Evolutionary conservation across 1,140 invertebrate species (phyloP), one percentile per base, ranked within the genome.

Genomic region (Panagrolaimus sp.): DNA sequence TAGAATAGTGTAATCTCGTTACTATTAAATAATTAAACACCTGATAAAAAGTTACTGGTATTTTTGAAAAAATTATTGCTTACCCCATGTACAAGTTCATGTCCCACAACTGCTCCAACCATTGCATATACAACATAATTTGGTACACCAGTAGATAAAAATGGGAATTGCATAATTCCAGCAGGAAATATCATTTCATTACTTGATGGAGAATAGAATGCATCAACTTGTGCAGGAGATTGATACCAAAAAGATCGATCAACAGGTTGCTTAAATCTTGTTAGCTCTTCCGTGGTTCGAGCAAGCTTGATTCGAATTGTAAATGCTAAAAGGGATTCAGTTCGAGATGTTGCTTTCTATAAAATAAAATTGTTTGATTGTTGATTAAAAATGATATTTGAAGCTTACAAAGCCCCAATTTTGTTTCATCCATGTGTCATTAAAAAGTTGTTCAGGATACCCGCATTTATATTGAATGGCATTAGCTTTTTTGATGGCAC

Each of bases 131-230:
- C 75, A 13, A 79, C 67, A 67, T 78, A 79, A 57, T 79, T 79
- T 3, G 77, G 77, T 13, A 78, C 74, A 9, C 75, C 72, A 16
- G 66, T 67, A 5, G 73, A 72, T 23, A 79, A 61, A 46, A 79
- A 79, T 14, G 77, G 77, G 47, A 78, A 79, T 62, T 79, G 77
- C 77, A 78, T 76, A 13, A 79, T 77, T 20, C 78, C 77, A 4
- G 78, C 78, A 11, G 77, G 77, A 63, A 79, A 80, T 23, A 78
- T 78, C 74, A 79, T 79, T 80, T 79, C 73, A 69, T 79, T 79
- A 31, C 66, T 63, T 66, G 78, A 78, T 11, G 77, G 77, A 44
- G 73, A 72, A 63, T 79, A 79, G 38, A 78, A 80, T 5, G 77
- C 77, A 63, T 77, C 77, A 1, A 80, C 76, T 71, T 79, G 78